Evolutionary conservation across 2,797 vertebrate species (phyloP).

Genomic region (Catharus ustulatus): DNA sequence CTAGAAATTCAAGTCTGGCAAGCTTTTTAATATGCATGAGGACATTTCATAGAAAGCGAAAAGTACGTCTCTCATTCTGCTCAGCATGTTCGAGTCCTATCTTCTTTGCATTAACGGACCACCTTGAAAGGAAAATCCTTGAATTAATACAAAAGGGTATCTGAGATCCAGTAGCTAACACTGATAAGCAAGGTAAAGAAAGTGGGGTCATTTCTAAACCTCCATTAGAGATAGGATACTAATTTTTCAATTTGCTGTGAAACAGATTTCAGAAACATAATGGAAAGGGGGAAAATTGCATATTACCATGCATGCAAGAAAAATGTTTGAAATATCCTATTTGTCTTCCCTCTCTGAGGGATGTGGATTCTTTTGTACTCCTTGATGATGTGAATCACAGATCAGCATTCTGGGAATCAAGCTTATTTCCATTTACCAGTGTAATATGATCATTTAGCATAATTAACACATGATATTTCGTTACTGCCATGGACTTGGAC

Average conservation of each 20-base stretch:
- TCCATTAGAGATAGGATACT: neutral
- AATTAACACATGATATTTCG: neutral
- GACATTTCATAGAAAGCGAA: neutral
- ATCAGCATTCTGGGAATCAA: neutral
- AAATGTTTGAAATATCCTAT: neutral
- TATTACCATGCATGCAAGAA: neutral
- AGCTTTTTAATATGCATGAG: neutral
- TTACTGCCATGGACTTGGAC: neutral
- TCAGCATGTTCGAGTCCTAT: neutral
- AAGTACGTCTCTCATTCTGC: neutral
- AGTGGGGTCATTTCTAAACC: neutral
- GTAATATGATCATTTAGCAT: slow-evolving; percentile 1
- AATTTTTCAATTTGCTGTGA: slow-evolving; percentile 16
- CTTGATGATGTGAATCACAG: slow-evolving; percentile 17
- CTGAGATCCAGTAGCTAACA: neutral
- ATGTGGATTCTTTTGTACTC: neutral
- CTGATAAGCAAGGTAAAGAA: neutral
- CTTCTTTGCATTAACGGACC: neutral
- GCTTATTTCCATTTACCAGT: neutral
- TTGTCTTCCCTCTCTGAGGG: neutral
- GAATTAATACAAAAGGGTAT: neutral
- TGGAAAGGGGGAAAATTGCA: neutral
- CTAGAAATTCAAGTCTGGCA: neutral
- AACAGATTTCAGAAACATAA: neutral
- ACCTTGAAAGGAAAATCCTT: neutral